These are phyloP conservation scores for Troglohyphantes excavatus DNA, from an alignment of 2,888 invertebrate species.

Conservation along the genomic window DNA sequence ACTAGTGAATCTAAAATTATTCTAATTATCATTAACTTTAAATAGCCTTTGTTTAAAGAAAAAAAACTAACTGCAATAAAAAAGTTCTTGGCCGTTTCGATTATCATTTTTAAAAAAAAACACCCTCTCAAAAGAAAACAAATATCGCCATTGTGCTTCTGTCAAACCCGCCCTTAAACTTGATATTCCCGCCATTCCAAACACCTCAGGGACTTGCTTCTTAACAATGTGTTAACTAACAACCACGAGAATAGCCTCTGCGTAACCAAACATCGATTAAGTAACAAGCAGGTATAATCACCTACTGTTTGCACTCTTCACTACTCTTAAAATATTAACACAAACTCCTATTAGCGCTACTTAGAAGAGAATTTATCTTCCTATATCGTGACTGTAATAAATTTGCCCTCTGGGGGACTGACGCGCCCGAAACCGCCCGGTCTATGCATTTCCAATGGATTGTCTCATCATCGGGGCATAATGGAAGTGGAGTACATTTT, in stretches of 20 bases:
- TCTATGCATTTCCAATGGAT: background rate
- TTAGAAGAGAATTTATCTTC: background rate
- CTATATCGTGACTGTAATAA: constrained; percentile 11
- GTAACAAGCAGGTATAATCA: constrained; percentile 18
- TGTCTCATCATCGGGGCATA: no score
- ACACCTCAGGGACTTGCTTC: background rate
- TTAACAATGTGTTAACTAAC: constrained; percentile 25
- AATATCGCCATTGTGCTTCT: background rate
- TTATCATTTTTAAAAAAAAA: no score
- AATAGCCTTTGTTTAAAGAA: no score
- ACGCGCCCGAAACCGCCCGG: background rate
- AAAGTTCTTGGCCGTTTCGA: no score
- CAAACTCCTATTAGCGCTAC: constrained; percentile 11
- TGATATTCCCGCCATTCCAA: background rate
- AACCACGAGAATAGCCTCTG: background rate
- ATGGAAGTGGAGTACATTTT: background rate
- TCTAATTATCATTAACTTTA: no score
- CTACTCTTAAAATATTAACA: background rate
- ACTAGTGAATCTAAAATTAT: no score
- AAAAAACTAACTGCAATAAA: no score
- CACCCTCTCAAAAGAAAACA: background rate
- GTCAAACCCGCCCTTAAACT: background rate
- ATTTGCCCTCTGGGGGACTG: constrained; percentile 13
- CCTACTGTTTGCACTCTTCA: background rate
- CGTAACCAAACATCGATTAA: constrained; percentile 9